Percentiles rank a stretch among this genome's conserved stretches.
These are phyloP conservation scores for Tipula vernalis DNA, from an alignment of 2,888 invertebrate species.

Conservation along the genomic window DNA sequence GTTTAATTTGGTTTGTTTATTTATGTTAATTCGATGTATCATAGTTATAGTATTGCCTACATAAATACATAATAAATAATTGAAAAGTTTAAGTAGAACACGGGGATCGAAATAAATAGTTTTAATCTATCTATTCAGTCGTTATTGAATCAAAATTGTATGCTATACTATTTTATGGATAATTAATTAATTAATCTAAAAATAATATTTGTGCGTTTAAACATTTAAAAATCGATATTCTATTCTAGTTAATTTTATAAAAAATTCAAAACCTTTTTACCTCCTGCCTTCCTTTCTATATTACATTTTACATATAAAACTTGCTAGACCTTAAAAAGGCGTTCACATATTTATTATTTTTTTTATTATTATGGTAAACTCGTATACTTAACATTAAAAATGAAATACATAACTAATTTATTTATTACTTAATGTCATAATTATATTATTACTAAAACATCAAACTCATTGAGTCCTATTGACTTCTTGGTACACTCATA, in stretches of 20 bases:
- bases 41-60: no score
- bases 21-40: no score
- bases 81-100: no score
- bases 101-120: no score
- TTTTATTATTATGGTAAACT: neutral
- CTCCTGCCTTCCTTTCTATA: neutral
- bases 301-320: neutral
- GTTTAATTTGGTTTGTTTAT: no score
- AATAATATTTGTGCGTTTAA: neutral
- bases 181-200: neutral
- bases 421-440: neutral
- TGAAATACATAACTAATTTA: neutral
- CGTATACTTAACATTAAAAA: neutral
- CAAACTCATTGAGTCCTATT: neutral
- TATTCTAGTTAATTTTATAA: neutral
- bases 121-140: neutral
- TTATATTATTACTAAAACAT: neutral
- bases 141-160: neutral
- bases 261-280: neutral
- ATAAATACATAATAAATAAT: no score
- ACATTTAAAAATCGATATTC: neutral
- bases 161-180: neutral
- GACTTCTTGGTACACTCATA: neutral
- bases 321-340: neutral
- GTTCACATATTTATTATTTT: neutral